These are phyloP conservation scores for Dorcus hopei DNA, from an alignment of 2,888 invertebrate species.

Conservation along the genomic window DNA sequence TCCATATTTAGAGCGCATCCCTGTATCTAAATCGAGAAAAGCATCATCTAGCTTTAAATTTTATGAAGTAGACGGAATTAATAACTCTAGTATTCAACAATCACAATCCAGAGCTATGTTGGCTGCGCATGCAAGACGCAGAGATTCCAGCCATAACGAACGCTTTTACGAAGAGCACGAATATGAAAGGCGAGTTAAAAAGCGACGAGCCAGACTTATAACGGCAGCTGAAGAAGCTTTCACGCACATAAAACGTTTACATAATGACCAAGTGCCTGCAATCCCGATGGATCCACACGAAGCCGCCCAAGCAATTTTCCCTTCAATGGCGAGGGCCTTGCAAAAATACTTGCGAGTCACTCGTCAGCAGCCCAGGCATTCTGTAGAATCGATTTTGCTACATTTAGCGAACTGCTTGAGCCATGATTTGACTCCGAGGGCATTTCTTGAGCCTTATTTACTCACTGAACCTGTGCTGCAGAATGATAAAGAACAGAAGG, in stretches of 20 bases:
- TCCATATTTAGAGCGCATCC: constrained; percentile 89
- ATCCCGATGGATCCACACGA: constrained; percentile 91
- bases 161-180: constrained; percentile 98
- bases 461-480: constrained; percentile 80
- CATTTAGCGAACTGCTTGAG: constrained; percentile 90
- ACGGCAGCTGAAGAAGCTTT: constrained; percentile 97
- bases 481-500: constrained; percentile 76
- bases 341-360: constrained; percentile 96
- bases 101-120: constrained; percentile 69
- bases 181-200: constrained; percentile 88
- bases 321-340: constrained; percentile 91
- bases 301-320: constrained; percentile 97
- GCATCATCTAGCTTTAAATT: constrained; percentile 87
- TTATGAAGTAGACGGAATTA: constrained; percentile 88
- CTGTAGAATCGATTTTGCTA: constrained; percentile 86
- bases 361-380: constrained; percentile 92
- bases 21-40: constrained; percentile 78
- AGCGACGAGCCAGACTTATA: constrained; percentile 83
- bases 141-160: constrained; percentile 94
- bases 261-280: constrained; percentile 69
- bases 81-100: constrained; percentile 59
- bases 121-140: constrained; percentile 76
- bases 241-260: constrained; percentile 88
- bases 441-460: constrained; percentile 93
- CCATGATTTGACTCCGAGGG: constrained; percentile 89